Evolutionary conservation across 2,113 vertebrate genomes (phyloP).

Genomic region (Forbesichthys agassizii): DNA sequence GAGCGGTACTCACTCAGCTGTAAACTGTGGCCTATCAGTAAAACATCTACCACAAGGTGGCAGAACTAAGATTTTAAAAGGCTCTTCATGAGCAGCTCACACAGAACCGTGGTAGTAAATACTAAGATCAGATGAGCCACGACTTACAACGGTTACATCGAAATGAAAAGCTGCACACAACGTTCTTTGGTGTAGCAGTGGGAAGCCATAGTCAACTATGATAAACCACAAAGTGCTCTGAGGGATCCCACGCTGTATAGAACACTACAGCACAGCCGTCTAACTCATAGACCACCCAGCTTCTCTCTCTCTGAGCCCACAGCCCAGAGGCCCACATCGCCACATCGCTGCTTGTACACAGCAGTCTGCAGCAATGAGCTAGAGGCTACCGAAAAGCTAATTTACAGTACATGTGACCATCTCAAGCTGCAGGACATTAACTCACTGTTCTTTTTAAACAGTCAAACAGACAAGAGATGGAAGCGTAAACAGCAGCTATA

Average conservation of each 20-base stretch:
- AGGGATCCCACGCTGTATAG: slow-evolving; percentile 53
- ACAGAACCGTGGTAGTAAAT: background rate
- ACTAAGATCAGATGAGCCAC: slow-evolving; percentile 12
- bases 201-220: slow-evolving; percentile 56
- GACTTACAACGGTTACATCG: slow-evolving; percentile 26
- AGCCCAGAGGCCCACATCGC: slow-evolving; percentile 23
- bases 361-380: slow-evolving; percentile 5
- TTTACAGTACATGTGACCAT: slow-evolving; percentile 18
- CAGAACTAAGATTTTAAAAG: slow-evolving; percentile 36
- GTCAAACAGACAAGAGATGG: background rate
- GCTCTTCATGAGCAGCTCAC: background rate
- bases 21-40: slow-evolving; percentile 4
- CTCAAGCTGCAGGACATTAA: slow-evolving; percentile 16
- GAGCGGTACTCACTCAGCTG: background rate
- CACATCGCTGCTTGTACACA: slow-evolving; percentile 7
- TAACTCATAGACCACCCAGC: slow-evolving; percentile 56
- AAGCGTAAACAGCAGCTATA: background rate
- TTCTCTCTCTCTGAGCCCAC: slow-evolving; percentile 39
- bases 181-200: slow-evolving; percentile 38
- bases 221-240: slow-evolving; percentile 60
- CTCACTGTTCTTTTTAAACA: background rate
- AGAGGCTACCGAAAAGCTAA: slow-evolving; percentile 14
- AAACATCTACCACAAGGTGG: slow-evolving; percentile 51
- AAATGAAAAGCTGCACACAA: slow-evolving; percentile 24
- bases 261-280: slow-evolving; percentile 24